Conservation (phyloP, 1,140 invertebrate species). For the Ceratitis capitata region DNA sequence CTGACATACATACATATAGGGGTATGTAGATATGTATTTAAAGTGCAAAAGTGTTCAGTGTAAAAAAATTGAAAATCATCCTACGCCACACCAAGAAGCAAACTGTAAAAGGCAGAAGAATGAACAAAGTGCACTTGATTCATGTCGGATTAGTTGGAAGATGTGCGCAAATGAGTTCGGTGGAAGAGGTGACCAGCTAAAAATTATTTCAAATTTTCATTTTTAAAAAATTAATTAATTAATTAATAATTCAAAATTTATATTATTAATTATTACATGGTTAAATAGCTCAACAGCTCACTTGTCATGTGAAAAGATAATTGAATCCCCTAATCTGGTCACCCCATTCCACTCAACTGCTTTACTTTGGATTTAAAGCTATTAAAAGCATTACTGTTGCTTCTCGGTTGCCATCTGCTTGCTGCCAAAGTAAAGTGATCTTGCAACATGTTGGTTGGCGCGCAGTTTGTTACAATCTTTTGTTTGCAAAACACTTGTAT, state of each 20-base stretch:
- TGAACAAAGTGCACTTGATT: slow-evolving; percentile 18
- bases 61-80: slow-evolving; percentile 36
- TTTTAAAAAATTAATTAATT: too few relatives aligned
- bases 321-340: too few relatives aligned
- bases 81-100: not conserved
- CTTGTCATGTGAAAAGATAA: too few relatives aligned
- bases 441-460: slow-evolving; percentile 4
- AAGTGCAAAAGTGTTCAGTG: slow-evolving; percentile 18
- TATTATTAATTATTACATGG: too few relatives aligned
- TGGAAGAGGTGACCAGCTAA: not conserved
- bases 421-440: not conserved
- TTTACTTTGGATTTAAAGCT: too few relatives aligned
- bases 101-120: not conserved
- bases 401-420: not conserved
- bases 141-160: slow-evolving; percentile 37
- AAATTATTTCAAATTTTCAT: too few relatives aligned
- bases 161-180: not conserved
- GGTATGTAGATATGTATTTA: too few relatives aligned
- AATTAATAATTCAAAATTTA: too few relatives aligned
- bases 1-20: too few relatives aligned
- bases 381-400: too few relatives aligned
- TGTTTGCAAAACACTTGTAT: slow-evolving; percentile 28
- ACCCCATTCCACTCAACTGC: too few relatives aligned
- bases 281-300: too few relatives aligned
- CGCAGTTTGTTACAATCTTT: not conserved